phyloP scores from a whole-genome alignment of 2,888 invertebrate species.

The Augochlorella aurata region DNA sequence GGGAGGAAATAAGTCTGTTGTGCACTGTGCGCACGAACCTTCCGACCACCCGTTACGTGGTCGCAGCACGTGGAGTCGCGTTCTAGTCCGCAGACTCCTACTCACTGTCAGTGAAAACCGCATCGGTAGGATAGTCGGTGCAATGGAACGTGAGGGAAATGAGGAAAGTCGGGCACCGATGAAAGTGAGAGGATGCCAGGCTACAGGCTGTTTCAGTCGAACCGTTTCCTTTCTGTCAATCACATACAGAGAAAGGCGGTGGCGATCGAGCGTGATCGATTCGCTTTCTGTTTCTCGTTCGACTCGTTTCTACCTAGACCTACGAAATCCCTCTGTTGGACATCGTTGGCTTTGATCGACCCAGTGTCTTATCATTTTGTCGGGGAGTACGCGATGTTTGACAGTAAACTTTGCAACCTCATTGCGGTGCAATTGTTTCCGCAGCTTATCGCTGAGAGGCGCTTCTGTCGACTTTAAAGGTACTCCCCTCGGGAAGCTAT shows the following conservation, averaged over 20 bases:
- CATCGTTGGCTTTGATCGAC: neutral
- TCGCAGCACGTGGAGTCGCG: conserved; percentile 3
- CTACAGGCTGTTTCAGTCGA: conserved; percentile 63
- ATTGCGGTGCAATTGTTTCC: neutral
- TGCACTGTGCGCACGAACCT: neutral
- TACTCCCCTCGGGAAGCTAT: neutral
- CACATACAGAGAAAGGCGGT: conserved; percentile 53
- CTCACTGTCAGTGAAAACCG: conserved; percentile 70
- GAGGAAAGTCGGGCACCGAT: conserved; percentile 75
- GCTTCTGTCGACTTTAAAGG: neutral
- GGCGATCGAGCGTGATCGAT: conserved; percentile 3
- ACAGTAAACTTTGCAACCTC: neutral
- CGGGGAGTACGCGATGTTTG: neutral
- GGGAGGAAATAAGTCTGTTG: no score
- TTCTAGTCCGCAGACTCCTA: conserved; percentile 55
- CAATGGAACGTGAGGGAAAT: conserved; percentile 68
- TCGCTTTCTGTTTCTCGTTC: conserved; percentile 7
- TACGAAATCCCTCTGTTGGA: neutral
- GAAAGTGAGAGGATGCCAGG: conserved; percentile 73
- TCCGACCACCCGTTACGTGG: conserved; percentile 48
- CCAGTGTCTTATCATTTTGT: neutral
- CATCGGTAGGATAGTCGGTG: conserved; percentile 62
- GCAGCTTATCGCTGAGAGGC: neutral
- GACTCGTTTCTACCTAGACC: neutral
- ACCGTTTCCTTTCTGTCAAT: conserved; percentile 33